Percentiles rank a stretch among this genome's conserved stretches.
These are phyloP conservation scores for Alloplasta piceator DNA, from an alignment of 2,888 invertebrate species.

Conservation along the genomic window DNA sequence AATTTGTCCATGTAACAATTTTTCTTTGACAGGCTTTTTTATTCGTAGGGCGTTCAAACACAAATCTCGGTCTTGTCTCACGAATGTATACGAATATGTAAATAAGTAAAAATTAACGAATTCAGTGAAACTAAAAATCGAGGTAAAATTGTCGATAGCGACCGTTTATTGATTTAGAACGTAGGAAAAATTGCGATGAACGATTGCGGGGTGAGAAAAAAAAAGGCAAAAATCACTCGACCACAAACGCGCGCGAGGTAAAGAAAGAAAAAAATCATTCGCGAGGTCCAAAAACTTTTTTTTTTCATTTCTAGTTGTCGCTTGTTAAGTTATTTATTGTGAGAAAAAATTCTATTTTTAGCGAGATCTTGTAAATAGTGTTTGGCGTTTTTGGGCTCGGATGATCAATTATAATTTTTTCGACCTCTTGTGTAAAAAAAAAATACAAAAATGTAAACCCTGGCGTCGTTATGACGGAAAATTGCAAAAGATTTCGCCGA, in stretches of 20 bases:
- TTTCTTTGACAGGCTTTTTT: no score
- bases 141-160: no score
- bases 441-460: slow-evolving; percentile 1
- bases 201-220: no score
- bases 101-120: slow-evolving; percentile 54
- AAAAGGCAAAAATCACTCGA: slow-evolving; percentile 14
- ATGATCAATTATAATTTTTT: slow-evolving; percentile 39
- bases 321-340: slow-evolving; percentile 59
- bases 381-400: slow-evolving; percentile 37
- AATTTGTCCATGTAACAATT: no score
- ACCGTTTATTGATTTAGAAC: slow-evolving; percentile 34
- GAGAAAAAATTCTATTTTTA: slow-evolving; percentile 50
- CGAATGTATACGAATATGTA: slow-evolving; percentile 67
- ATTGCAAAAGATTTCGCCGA: slow-evolving; percentile 46
- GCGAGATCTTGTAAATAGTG: slow-evolving; percentile 34
- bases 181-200: no score
- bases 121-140: no score
- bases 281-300: slow-evolving; percentile 27
- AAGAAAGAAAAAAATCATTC: neutral
- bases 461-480: slow-evolving; percentile 35
- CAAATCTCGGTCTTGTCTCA: slow-evolving; percentile 51
- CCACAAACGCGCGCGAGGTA: slow-evolving; percentile 8
- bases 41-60: slow-evolving; percentile 36
- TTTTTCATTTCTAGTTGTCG: slow-evolving; percentile 37
- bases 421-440: no score